phyloP scores from a whole-genome alignment of 2,113 vertebrate species.

The Genyomyrus donnyi region DNA sequence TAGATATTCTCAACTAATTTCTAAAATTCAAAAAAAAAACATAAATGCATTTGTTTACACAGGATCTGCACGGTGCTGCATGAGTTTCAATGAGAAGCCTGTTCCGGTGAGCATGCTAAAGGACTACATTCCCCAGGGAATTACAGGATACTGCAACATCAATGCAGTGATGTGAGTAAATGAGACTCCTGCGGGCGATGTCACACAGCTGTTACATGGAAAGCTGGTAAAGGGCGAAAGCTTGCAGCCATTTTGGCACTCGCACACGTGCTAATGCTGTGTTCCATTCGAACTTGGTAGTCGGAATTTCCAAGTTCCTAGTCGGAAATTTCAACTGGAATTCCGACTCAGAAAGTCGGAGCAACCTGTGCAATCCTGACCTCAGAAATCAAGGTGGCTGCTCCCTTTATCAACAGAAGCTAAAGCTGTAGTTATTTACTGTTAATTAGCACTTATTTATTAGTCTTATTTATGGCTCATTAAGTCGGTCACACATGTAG shows the following conservation, averaged over 20 bases:
- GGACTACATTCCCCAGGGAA: conserved; percentile 24
- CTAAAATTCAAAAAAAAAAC: neutral
- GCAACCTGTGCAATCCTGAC: neutral
- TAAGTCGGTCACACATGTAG: neutral
- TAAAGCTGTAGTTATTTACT: neutral
- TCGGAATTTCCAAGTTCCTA: neutral
- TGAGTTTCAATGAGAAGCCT: conserved; percentile 8
- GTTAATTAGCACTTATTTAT: neutral
- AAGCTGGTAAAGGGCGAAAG: neutral
- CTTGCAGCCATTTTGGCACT: neutral
- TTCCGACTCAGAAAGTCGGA: neutral
- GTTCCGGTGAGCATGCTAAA: conserved; percentile 19
- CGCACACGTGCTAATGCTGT: neutral
- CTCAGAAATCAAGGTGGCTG: neutral
- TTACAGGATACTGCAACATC: conserved; percentile 36
- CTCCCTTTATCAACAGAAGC: neutral
- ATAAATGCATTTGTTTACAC: neutral
- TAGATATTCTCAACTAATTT: neutral
- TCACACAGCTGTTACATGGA: neutral
- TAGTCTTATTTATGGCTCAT: neutral
- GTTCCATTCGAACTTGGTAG: neutral
- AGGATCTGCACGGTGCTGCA: conserved; percentile 42
- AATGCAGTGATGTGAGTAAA: conserved; percentile 45
- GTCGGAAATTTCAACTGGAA: neutral
- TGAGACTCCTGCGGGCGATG: neutral